Base-by-base conservation (phyloP, 2,113 vertebrate species). In the Aleadryas rufinucha region DNA sequence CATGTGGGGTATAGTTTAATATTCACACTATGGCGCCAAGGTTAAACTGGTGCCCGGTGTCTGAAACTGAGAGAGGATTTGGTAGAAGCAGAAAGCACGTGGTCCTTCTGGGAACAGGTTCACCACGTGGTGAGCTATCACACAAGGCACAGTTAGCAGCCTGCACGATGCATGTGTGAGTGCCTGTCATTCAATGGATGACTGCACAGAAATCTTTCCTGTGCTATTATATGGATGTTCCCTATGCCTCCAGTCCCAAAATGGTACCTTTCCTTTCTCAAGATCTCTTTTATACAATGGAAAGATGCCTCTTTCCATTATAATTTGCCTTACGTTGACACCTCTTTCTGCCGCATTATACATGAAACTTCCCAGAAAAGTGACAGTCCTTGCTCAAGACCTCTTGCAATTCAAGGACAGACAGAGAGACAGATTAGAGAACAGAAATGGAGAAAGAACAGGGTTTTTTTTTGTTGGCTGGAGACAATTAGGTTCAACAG, bases 81-180 rank as follows among this genome's bases (percentile, higher is more conserved):
- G 66, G 77, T 63, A 27, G 64, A 45, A 85, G 82, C 50, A 50
- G 84, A 64, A 76, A 84, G 63, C 64, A 28, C 10, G 3, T 37
- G 49, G 44, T 78, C 26, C 56, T 82, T 71, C 56, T 49, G 56
- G 54, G 72, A 84, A 13, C 0, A 3, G 57, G 30, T 33, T 44
- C 45, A 19, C 24, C 42, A 13, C 0, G 0, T 7, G 8, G 35
- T 49, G 52, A 63, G 49, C 42, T 75, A 1, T 33, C n/a, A 23
- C 35, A 42, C 31, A 31, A 35, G 47, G 56, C 76, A 35, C 5
- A 9, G 63, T 35, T 33, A 76, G 70, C 50, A 79, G 45, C 3
- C 3, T 44, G 37, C 74, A 37, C 13, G 14, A 41, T 65, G 35
- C 68, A 66, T 2, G 30, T 0, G 1, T 74, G 59, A 90, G 75